Percentiles rank a stretch among this genome's conserved stretches.
Evolutionary conservation across 2,888 invertebrate species (phyloP).

Genomic region (Polydrusus pterygomalis): DNA sequence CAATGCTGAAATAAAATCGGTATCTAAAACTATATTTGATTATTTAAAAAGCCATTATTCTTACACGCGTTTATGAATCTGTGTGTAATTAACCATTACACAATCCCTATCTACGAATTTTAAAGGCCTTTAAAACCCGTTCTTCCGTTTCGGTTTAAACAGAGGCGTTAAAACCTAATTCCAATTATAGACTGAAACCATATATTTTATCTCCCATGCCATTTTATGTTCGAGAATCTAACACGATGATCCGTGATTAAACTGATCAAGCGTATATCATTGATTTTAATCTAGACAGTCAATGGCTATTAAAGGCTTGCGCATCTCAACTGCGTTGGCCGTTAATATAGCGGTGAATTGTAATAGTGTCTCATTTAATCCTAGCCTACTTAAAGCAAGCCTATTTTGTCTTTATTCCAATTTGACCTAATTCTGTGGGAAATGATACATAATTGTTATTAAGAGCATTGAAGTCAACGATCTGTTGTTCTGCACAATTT

Average conservation of each 20-base stretch:
- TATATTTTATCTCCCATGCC: constrained; percentile 45
- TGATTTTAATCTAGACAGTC: constrained; percentile 44
- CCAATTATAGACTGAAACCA: constrained; percentile 44
- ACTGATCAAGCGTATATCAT: constrained; percentile 44
- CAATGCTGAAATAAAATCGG: too few relatives aligned
- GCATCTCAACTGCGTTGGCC: constrained; percentile 31
- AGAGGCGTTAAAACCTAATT: constrained; percentile 40
- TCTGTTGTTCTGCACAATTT: too few relatives aligned
- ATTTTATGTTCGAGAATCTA: constrained; percentile 40
- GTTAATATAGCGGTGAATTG: constrained; percentile 42
- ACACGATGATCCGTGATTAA: constrained; percentile 43
- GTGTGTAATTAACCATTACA: constrained; percentile 14
- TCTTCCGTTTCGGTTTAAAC: constrained; percentile 37
- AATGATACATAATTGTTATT: constrained; percentile 24
- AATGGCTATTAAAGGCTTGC: constrained; percentile 40
- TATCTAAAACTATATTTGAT: not conserved
- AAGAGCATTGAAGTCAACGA: not conserved
- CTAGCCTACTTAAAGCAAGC: constrained; percentile 27
- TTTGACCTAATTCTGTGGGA: not conserved
- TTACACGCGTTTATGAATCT: constrained; percentile 3
- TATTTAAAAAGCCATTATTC: not conserved
- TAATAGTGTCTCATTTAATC: constrained; percentile 39
- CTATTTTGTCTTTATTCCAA: constrained; percentile 31
- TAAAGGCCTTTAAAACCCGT: constrained; percentile 25
- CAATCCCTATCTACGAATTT: constrained; percentile 14